A percentile compares a stretch with the other conserved stretches of the same genome.
Evolutionary conservation across 2,888 invertebrate genomes (phyloP).

Genomic region (Drosophila paracracens): DNA sequence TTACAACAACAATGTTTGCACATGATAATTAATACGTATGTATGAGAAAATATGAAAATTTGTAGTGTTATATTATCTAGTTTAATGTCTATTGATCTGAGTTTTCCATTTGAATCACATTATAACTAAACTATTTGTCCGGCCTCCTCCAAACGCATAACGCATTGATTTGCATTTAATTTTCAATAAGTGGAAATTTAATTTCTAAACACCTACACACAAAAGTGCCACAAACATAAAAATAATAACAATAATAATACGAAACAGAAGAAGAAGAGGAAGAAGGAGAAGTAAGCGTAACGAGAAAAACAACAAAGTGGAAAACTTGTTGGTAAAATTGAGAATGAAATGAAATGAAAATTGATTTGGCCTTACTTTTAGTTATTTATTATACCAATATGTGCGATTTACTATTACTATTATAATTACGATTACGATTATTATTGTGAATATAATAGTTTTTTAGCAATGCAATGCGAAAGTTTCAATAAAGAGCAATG

Average conservation of each 20-base stretch:
- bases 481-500: constrained; percentile 71
- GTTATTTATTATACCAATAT: constrained; percentile 70
- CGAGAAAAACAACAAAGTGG: constrained; percentile 9
- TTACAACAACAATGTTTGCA: constrained; percentile 43
- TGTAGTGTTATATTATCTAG: constrained; percentile 46
- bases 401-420: constrained; percentile 44
- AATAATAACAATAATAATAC: constrained; percentile 14
- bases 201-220: constrained; percentile 54
- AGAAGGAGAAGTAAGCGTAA: constrained; percentile 28
- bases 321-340: constrained; percentile 48
- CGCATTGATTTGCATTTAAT: constrained; percentile 72
- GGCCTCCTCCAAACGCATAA: constrained; percentile 59
- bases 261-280: constrained; percentile 6
- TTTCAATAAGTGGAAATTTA: constrained; percentile 55
- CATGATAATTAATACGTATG: constrained; percentile 34
- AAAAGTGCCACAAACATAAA: constrained; percentile 62
- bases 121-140: constrained; percentile 30
- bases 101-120: constrained; percentile 29
- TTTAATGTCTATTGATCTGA: constrained; percentile 34
- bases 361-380: constrained; percentile 75
- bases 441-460: constrained; percentile 57
- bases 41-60: constrained; percentile 33
- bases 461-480: constrained; percentile 68
- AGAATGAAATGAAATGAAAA: constrained; percentile 1
- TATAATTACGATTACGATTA: constrained; percentile 60